Evolutionary conservation across 2,797 vertebrate species (phyloP), one percentile per base, ranked within the genome.

Genomic region (Apodemus agrarius): DNA sequence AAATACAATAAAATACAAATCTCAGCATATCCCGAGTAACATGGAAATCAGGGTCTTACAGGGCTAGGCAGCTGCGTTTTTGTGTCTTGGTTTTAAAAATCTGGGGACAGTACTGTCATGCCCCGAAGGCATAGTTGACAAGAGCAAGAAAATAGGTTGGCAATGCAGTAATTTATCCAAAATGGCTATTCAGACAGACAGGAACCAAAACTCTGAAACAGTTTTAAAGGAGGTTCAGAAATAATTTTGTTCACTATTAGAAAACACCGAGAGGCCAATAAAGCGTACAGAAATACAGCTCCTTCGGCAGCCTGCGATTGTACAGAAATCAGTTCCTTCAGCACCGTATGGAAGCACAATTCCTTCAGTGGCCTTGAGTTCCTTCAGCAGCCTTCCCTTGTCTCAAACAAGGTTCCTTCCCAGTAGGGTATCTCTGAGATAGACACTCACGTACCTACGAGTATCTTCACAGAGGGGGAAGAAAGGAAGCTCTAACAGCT

Each of bases 381-480:
- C 78, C 74, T 79, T 79, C 78, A 34, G 17, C 49, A 79, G 8
- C 16, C 31, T 59, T 81, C 52, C 19, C 29, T 59, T 37, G 21
- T 81, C 34, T 24, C 34, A 26, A 37, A 3, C 12, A 59, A 26
- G 54, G 31, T 22, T 57, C 54, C n/a, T 40, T 82, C 16, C 54
- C 22, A 59, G 22, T 6, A 40, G 21, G 21, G 24, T 26, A 8
- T 21, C 16, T 54, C 78, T 22, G 7, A 40, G 61, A 65, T 82
- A n/a, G 46, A 81, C 59, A 69, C 24, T 14, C 82, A 92, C 54
- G 88, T 9, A 92, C 16, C 85, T 82, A 40, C 12, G 46, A 65
- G 69, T 17, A 43, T 93, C 88, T 96, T n/a, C 69, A 13, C 26
- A 61, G 65, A 67, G 29, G 81, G 87, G 75, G 37, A 90, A 80